These are phyloP conservation scores for Drosophila hamatofila DNA, from an alignment of 2,888 invertebrate genomes.

Conservation along the genomic window DNA sequence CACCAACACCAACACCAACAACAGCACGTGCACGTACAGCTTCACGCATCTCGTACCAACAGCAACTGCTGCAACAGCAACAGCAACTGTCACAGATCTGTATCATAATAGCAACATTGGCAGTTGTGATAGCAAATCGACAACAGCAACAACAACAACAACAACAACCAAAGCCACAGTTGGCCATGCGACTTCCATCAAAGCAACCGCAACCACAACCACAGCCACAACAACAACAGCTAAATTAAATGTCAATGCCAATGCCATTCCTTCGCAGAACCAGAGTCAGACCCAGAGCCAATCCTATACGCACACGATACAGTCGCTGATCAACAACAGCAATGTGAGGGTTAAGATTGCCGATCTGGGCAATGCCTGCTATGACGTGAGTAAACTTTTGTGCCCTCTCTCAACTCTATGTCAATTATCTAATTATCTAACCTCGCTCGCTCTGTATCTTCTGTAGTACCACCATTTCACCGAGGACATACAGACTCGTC, in stretches of 20 bases:
- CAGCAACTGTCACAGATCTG: constrained; percentile 42
- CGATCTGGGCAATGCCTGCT: constrained; percentile 94
- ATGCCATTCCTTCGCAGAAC: constrained; percentile 82
- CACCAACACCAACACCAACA: constrained; percentile 39
- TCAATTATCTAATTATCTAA: background rate
- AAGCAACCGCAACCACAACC: constrained; percentile 27
- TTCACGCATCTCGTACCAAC: constrained; percentile 65
- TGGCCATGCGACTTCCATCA: constrained; percentile 30
- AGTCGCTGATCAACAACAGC: constrained; percentile 84
- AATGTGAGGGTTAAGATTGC: constrained; percentile 92
- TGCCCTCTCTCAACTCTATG: too few relatives aligned
- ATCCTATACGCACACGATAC: constrained; percentile 84
- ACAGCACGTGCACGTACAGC: constrained; percentile 70
- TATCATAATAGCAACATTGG: constrained; percentile 51
- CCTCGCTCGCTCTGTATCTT: constrained; percentile 54
- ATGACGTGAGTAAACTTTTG: constrained; percentile 86
- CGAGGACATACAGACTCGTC: constrained; percentile 93
- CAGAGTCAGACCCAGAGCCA: constrained; percentile 79
- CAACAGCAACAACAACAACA: constrained; percentile 14
- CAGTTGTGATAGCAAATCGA: constrained; percentile 35
- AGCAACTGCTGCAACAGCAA: constrained; percentile 1
- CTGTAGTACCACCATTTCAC: constrained; percentile 90
- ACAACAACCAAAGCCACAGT: constrained; percentile 34
- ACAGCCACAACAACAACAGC: constrained; percentile 53
- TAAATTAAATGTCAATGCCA: constrained; percentile 79